These are phyloP conservation scores for Patiria pectinifera DNA, from an alignment of 53 echinoderm and acorn worm genomes.

Conservation along the genomic window DNA sequence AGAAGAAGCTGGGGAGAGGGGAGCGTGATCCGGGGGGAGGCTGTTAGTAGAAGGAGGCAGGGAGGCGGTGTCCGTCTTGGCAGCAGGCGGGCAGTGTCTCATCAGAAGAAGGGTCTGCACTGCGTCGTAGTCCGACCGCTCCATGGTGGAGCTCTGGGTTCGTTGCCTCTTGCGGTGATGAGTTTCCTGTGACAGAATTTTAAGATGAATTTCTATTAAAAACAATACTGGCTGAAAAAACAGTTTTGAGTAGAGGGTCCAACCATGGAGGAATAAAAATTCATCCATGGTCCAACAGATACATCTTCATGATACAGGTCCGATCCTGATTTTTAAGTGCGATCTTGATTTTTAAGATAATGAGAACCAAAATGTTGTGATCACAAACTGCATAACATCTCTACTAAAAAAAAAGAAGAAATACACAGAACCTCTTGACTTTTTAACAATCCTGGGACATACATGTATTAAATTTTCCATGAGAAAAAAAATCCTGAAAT, in stretches of 20 bases:
- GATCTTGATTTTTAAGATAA: no score
- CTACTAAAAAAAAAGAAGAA: neutral
- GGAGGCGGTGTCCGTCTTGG: neutral
- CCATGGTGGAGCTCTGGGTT: slow-evolving; percentile 31
- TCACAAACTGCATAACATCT: no score
- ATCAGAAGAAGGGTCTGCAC: slow-evolving; percentile 90
- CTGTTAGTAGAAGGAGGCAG: slow-evolving; percentile 30
- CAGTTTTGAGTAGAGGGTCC: no score
- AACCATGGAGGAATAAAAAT: no score
- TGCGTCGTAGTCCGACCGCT: slow-evolving; percentile 87
- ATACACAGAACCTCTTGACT: neutral
- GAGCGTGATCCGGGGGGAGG: slow-evolving; percentile 8
- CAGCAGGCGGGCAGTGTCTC: slow-evolving; percentile 69
- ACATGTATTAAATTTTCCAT: neutral
- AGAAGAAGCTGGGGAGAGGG: slow-evolving; percentile 65
- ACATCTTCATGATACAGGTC: no score
- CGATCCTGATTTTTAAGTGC: no score
- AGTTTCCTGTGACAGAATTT: slow-evolving; percentile 21
- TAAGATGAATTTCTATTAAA: neutral
- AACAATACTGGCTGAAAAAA: no score
- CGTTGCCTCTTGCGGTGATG: neutral
- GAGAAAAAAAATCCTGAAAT: neutral
- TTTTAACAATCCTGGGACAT: no score
- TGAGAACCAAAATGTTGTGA: no score
- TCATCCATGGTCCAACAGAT: no score